phyloP scores from a whole-genome alignment of 2,888 invertebrate genomes.

The Dione vanillae region DNA sequence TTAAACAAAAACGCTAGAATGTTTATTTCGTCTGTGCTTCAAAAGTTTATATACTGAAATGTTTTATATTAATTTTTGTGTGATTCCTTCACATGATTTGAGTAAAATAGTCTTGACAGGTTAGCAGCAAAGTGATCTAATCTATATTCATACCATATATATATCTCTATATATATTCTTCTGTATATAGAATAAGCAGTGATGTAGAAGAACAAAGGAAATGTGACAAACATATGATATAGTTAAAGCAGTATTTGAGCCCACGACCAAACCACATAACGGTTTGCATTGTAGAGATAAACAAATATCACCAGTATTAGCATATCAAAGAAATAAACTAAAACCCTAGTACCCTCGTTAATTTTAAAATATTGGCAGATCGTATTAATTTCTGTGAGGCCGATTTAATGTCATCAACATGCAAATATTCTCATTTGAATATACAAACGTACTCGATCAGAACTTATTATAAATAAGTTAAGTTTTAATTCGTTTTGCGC shows the following conservation, averaged over 20 bases:
- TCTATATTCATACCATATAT: too few relatives aligned
- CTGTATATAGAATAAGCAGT: too few relatives aligned
- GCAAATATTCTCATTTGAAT: conserved; percentile 37
- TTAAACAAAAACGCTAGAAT: too few relatives aligned
- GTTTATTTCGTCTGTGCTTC: too few relatives aligned
- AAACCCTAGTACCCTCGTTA: not conserved
- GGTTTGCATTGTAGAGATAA: not conserved
- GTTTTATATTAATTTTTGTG: too few relatives aligned
- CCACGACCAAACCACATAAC: not conserved
- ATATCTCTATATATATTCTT: too few relatives aligned
- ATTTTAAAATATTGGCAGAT: conserved; percentile 28
- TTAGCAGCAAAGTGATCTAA: too few relatives aligned
- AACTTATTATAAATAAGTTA: conserved; percentile 25
- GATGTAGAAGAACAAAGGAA: not conserved
- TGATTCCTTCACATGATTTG: too few relatives aligned
- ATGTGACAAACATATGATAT: not conserved
- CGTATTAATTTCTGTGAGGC: conserved; percentile 32
- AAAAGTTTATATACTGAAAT: too few relatives aligned
- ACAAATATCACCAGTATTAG: not conserved
- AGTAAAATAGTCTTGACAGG: too few relatives aligned
- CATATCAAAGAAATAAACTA: not conserved
- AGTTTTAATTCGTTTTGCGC: conserved; percentile 5
- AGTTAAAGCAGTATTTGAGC: not conserved
- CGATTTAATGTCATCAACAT: conserved; percentile 32
- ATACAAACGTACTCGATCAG: conserved; percentile 32